Percentiles rank a stretch among this genome's conserved stretches.
phyloP scores from a whole-genome alignment of 2,888 invertebrate genomes.

The Xestoiulus laeticollis region DNA sequence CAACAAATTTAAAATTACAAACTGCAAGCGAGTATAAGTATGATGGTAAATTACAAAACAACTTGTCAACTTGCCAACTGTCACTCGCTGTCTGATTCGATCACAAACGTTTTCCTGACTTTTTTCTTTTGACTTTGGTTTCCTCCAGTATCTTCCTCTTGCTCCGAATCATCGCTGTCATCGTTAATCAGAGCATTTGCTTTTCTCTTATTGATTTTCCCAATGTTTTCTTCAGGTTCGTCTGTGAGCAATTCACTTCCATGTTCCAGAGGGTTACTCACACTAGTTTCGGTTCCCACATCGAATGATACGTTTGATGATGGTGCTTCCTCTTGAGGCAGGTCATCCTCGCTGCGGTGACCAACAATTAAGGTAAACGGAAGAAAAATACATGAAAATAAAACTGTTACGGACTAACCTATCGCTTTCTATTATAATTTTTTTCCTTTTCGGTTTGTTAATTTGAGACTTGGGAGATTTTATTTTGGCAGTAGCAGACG shows the following conservation, averaged over 20 bases:
- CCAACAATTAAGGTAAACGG: not conserved
- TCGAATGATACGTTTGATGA: not conserved
- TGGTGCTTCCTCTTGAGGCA: not conserved
- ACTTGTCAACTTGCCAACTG: not conserved
- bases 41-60: no score
- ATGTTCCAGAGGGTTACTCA: not conserved
- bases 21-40: no score
- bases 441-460: not conserved
- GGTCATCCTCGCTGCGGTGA: not conserved
- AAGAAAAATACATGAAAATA: not conserved
- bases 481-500: not conserved
- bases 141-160: not conserved
- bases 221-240: constrained; percentile 15
- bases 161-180: constrained; percentile 45
- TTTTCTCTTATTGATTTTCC: not conserved
- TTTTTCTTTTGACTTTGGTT: not conserved
- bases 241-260: not conserved
- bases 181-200: constrained; percentile 12
- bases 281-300: not conserved
- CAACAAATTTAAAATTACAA: no score
- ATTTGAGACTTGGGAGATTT: not conserved
- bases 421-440: not conserved
- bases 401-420: not conserved
- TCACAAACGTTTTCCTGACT: constrained; percentile 43
- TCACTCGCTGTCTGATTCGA: constrained; percentile 50